Evolutionary conservation across 2,797 vertebrate species (phyloP).

Genomic region (Octomys mimax): DNA sequence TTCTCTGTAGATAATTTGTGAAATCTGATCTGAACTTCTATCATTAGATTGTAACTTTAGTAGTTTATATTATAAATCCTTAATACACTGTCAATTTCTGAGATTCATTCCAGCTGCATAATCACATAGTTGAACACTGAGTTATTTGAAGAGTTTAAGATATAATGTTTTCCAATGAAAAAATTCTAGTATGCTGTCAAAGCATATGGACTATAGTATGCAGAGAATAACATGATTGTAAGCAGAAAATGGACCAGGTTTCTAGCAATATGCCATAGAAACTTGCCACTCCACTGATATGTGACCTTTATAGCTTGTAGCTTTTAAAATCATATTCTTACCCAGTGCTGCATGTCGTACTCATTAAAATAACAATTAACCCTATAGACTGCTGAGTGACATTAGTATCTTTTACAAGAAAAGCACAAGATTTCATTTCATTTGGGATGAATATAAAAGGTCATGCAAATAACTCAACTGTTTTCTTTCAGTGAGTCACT

Average conservation of each 20-base stretch:
- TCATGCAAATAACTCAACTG: conserved; percentile 78
- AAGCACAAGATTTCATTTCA: conserved; percentile 80
- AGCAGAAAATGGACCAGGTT: conserved; percentile 66
- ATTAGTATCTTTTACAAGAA: conserved; percentile 75
- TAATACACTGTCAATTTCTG: conserved; percentile 2
- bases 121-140: not conserved
- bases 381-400: conserved; percentile 71
- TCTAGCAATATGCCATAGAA: conserved; percentile 74
- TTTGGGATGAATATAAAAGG: conserved; percentile 80
- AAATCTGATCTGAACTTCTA: not conserved
- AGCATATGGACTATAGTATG: conserved; percentile 26
- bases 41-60: conserved; percentile 38
- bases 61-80: conserved; percentile 36
- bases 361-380: conserved; percentile 86
- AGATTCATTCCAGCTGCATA: conserved; percentile 29
- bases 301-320: conserved; percentile 77
- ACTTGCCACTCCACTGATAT: conserved; percentile 77
- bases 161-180: conserved; percentile 64
- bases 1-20: not conserved
- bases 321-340: conserved; percentile 79
- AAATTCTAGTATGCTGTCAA: conserved; percentile 64
- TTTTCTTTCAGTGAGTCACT: conserved; percentile 76
- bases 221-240: conserved; percentile 75
- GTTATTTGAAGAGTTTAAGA: conserved; percentile 65
- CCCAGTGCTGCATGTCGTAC: conserved; percentile 72